Base-by-base conservation (phyloP, 2,888 invertebrate species). In the Xylophagus ater region DNA sequence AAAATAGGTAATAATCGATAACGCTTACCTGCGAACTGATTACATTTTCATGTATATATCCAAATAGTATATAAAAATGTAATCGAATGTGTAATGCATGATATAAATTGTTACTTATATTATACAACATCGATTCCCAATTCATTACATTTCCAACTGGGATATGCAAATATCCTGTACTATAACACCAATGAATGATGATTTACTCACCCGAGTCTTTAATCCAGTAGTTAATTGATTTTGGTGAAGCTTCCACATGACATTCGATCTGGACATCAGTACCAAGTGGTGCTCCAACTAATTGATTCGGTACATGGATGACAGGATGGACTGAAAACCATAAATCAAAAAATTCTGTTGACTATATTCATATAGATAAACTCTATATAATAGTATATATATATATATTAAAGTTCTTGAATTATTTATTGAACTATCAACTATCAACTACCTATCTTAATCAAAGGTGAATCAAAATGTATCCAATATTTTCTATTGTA, bases 211-310 rank as follows among this genome's bases (percentile, higher is more conserved):
- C 84, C 53, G 78, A 78, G 65, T 86, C 85, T 68, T 80, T 74
- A 56, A 83, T 77, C 88, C 88, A 89, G 67, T 86, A 88, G 72
- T 86, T 86, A 69, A 89, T 88, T 55, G 86, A 81, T 68, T 80
- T 86, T 33, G 89, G 89, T 47, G 81, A 89, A 33, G 89, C 86
- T 66, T 89, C 88, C 45, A 89, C 86, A 67, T 81, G 79, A 70
- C 90, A 90, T 67, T 88, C 88, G 49, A 90, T 71, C 20, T 78
- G 78, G 56, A 89, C 87, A 66, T 88, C 84, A 47, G 87, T 87
- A 48, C 81, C 81, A 52, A 86, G 69, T 41, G 88, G 87, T 45
- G 88, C 87, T 17, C 88, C 87, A 45, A 90, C 86, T 60, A 90
- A 73, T 71, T 90, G 89, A 70, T 88, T 89, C 41, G 89, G 89